Conservation (phyloP, 2,113 vertebrate species). For the Syrrhaptes paradoxus region DNA sequence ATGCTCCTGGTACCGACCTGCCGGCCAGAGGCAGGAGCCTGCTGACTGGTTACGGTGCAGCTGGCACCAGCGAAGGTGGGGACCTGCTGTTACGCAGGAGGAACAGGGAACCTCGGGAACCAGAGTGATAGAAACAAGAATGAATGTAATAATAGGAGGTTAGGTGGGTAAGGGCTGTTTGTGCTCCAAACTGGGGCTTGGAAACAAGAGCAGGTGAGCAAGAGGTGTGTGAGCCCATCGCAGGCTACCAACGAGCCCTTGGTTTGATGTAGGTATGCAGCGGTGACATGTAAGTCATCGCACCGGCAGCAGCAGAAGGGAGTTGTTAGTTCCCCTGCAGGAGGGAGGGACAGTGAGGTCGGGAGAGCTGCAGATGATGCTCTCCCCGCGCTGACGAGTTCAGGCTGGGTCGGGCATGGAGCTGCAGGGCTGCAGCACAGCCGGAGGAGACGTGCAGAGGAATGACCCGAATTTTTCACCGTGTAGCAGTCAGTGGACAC, state of each 20-base stretch:
- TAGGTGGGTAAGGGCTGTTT: neutral
- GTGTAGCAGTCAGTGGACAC: neutral
- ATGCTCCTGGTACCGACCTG: neutral
- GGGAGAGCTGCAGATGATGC: neutral
- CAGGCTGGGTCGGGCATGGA: neutral
- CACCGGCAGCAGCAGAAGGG: neutral
- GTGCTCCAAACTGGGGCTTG: neutral
- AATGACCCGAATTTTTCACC: neutral
- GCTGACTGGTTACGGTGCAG: neutral
- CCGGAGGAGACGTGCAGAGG: fast-evolving
- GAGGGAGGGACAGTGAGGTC: neutral
- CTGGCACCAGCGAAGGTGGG: neutral
- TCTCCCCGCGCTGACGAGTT: neutral
- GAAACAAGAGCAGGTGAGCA: neutral
- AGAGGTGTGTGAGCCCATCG: neutral
- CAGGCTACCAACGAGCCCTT: neutral
- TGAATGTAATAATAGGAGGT: neutral
- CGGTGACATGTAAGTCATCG: too few relatives aligned
- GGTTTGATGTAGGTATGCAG: neutral
- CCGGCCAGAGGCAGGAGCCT: neutral
- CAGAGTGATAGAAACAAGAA: neutral
- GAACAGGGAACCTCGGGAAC: neutral
- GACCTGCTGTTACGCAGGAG: neutral
- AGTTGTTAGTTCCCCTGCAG: neutral
- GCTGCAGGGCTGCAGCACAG: neutral